Evolutionary conservation across 2,888 invertebrate species (phyloP), one percentile per base, ranked within the genome.

Genomic region (Tachystola acroxantha): DNA sequence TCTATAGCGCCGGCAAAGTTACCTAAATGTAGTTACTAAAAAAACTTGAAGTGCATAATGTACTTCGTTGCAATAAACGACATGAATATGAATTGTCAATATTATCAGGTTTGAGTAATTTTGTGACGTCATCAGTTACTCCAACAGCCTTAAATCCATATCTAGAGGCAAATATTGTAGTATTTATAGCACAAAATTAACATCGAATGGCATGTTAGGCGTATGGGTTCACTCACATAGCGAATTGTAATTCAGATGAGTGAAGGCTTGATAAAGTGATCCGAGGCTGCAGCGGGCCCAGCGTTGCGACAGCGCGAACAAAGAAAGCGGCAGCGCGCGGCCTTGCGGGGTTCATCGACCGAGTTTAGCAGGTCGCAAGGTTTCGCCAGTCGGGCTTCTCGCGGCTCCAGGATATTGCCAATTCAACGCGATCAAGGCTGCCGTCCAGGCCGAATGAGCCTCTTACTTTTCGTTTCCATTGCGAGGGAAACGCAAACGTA

Each of bases 301-400:
- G 54, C 40, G 72, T 80, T 82, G 78, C 82, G 78, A 81, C 80
- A 82, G 69, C 59, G 57, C 67, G 73, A 81, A 85, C 85, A 85
- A 86, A 86, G 86, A 86, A 86, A 85, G 86, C 82, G 72, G 62
- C 32, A 7, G 48, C 48, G 48, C 57, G 57, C 27, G 80, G 82
- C 85, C 86, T 85, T 85, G 81, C 63, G 50, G 74, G 74, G 86
- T 84, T 85, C 85, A 76, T 80, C 78, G 86, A 75, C 85, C 85
- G 85, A 82, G 67, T 84, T 86, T 78, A 75, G 84, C 84, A 67
- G 80, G 81, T 81, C 81, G 78, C 85, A 85, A 86, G 85, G 85
- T 86, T 86, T 85, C 81, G 81, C 85, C 85, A 85, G 76, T 75
- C 84, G 76, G 77, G 78, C 81, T 81, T 80, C 82, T 79, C 79